Evolutionary conservation across 2,888 invertebrate genomes (phyloP).

Genomic region (Limnephilus auricula): DNA sequence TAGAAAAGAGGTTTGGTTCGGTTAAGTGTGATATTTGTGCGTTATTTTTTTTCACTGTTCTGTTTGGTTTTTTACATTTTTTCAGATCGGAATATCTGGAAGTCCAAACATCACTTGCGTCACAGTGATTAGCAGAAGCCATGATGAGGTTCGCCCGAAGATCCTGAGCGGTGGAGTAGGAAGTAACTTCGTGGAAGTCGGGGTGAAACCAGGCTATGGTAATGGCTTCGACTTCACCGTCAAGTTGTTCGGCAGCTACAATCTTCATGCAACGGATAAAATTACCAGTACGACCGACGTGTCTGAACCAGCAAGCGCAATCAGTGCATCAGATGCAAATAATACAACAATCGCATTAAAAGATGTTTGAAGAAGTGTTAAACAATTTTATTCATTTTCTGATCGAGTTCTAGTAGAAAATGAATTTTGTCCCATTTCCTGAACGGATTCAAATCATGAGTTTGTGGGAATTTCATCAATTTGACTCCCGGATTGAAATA

Average conservation of each 20-base stretch:
- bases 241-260: slow-evolving; percentile 71
- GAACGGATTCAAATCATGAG: neutral
- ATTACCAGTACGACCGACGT: neutral
- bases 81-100: slow-evolving; percentile 72
- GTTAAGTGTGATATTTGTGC: neutral
- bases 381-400: neutral
- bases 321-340: neutral
- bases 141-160: slow-evolving; percentile 51
- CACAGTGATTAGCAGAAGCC: slow-evolving; percentile 68
- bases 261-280: neutral
- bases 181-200: slow-evolving; percentile 72
- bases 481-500: neutral
- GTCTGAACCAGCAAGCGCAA: neutral
- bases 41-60: neutral
- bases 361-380: neutral
- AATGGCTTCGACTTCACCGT: slow-evolving; percentile 74
- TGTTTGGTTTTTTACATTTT: neutral
- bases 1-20: neutral
- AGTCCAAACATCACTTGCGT: slow-evolving; percentile 72
- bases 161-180: slow-evolving; percentile 71
- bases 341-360: neutral
- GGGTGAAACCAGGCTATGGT: slow-evolving; percentile 72
- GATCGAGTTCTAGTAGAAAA: neutral
- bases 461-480: neutral
- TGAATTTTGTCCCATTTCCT: neutral